Conservation (phyloP, 2,888 invertebrate genomes). For the Caenorhabditis sp. region DNA sequence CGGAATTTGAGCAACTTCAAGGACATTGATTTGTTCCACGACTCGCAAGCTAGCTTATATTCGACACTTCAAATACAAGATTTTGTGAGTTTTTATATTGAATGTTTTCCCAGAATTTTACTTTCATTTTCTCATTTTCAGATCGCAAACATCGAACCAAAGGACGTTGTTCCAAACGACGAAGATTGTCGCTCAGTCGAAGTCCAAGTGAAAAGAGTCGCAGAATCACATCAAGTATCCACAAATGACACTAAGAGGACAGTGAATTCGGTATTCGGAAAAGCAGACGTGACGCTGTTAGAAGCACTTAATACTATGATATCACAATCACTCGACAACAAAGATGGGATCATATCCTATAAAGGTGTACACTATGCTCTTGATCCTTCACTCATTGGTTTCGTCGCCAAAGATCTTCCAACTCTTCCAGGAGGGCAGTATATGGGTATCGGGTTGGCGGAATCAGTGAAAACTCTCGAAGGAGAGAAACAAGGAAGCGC, state of each 20-base stretch:
- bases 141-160: neutral
- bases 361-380: neutral
- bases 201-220: neutral
- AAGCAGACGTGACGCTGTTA: neutral
- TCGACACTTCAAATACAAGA: neutral
- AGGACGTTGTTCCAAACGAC: neutral
- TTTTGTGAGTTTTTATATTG: neutral
- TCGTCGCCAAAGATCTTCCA: neutral
- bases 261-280: neutral
- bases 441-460: neutral
- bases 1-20: neutral
- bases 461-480: neutral
- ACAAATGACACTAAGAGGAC: neutral
- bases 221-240: neutral
- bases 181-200: neutral
- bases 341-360: neutral
- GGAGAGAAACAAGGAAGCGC: neutral
- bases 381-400: neutral
- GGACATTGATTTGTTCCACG: neutral
- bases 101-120: too few relatives aligned
- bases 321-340: neutral
- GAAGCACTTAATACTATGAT: neutral
- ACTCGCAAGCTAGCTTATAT: neutral
- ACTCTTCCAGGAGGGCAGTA: neutral
- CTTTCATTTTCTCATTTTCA: neutral